These are phyloP conservation scores for Lapara coniferarum DNA, from an alignment of 2,888 invertebrate genomes.

Conservation along the genomic window DNA sequence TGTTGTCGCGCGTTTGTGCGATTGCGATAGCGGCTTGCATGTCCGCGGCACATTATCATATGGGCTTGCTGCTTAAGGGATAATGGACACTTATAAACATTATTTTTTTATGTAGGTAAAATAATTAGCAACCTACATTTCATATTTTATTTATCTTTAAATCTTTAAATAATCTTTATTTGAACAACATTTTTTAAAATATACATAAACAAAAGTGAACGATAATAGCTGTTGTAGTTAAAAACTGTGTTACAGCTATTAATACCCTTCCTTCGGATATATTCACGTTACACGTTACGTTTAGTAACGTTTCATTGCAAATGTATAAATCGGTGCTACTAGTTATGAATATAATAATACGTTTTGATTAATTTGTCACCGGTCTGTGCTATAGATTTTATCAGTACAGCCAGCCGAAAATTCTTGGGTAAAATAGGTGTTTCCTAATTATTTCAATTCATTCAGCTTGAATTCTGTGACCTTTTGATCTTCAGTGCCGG, in stretches of 20 bases:
- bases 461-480: no score
- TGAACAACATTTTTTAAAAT: no score
- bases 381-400: background rate
- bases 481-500: no score
- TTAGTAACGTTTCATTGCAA: no score
- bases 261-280: no score
- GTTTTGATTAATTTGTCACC: conserved; percentile 13
- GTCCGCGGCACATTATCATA: conserved; percentile 53
- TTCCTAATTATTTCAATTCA: background rate
- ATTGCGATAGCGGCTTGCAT: conserved; percentile 62
- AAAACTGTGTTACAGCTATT: no score
- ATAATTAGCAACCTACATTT: background rate
- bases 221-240: no score
- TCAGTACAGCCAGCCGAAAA: background rate
- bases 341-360: conserved; percentile 6
- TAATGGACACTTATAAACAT: conserved; percentile 34
- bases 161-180: no score
- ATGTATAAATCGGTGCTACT: conserved; percentile 15
- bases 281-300: no score
- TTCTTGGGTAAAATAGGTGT: background rate
- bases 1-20: conserved; percentile 44
- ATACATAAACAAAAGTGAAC: no score
- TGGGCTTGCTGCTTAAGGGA: conserved; percentile 42
- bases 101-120: background rate
- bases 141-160: conserved; percentile 11